These are phyloP conservation scores for Trachelipus rathkii DNA, from an alignment of 1,140 invertebrate genomes.

Conservation along the genomic window DNA sequence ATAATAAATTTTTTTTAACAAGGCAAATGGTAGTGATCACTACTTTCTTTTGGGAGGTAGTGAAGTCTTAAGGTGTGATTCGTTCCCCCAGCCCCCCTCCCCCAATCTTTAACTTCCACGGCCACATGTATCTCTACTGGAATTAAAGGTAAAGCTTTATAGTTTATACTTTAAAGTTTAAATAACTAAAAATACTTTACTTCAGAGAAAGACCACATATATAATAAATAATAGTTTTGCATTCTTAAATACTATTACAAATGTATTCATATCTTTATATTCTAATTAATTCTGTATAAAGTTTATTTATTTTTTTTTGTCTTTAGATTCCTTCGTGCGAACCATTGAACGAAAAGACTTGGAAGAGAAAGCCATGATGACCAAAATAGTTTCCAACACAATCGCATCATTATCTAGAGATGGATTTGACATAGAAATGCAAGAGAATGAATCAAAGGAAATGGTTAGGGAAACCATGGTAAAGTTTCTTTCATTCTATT, in stretches of 20 bases:
- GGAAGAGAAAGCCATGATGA: conserved; percentile 69
- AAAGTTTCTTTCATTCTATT: conserved; percentile 85
- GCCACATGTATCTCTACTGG: conserved; percentile 66
- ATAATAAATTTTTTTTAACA: conserved; percentile 49
- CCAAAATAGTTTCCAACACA: neutral
- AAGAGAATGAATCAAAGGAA: conserved; percentile 44
- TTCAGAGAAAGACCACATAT: too few relatives aligned
- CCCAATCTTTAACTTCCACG: too few relatives aligned
- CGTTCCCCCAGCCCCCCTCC: conserved; percentile 76
- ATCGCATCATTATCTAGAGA: conserved; percentile 39
- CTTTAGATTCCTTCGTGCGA: conserved; percentile 74
- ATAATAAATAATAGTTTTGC: too few relatives aligned
- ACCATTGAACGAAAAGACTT: conserved; percentile 71
- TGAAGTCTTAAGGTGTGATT: conserved; percentile 69
- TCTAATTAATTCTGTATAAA: too few relatives aligned
- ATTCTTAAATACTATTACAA: too few relatives aligned
- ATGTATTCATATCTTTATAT: too few relatives aligned
- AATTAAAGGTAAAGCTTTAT: conserved; percentile 51
- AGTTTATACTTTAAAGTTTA: too few relatives aligned
- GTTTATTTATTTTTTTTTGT: conserved; percentile 42
- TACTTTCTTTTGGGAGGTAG: conserved; percentile 74
- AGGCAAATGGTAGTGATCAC: conserved; percentile 64
- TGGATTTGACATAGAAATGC: conserved; percentile 50
- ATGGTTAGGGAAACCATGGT: conserved; percentile 67
- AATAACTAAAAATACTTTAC: too few relatives aligned